A percentile compares a stretch with the other conserved stretches of the same genome.
Conservation (phyloP, 2,113 vertebrate species). For the Hylia prasina region DNA sequence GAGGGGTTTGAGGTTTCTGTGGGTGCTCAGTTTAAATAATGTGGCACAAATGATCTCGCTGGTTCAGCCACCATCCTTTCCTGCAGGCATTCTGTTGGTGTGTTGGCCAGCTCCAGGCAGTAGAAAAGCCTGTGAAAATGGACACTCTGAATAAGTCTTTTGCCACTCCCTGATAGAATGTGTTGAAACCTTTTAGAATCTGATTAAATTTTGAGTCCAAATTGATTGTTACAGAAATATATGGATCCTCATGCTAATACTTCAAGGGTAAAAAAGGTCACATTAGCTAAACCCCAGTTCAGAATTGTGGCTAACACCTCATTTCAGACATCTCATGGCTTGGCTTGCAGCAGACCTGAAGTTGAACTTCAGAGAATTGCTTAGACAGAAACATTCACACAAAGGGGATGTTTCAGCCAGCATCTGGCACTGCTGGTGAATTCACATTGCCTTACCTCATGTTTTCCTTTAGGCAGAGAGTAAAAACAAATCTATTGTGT, state of each 20-base stretch:
- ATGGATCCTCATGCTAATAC: background rate
- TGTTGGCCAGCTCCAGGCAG: background rate
- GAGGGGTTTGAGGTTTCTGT: background rate
- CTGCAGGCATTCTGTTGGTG: background rate
- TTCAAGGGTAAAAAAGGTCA: background rate
- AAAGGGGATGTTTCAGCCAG: fast-evolving
- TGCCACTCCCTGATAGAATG: background rate
- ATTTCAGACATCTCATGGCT: background rate
- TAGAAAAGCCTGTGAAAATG: background rate
- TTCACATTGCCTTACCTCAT: background rate
- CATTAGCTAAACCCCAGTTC: background rate
- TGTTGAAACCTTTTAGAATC: background rate
- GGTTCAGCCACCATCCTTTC: background rate
- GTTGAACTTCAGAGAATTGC: background rate
- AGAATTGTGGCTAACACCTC: background rate
- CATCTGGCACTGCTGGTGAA: background rate
- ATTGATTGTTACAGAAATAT: background rate
- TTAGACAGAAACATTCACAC: background rate
- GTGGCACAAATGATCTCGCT: background rate
- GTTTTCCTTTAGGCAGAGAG: background rate
- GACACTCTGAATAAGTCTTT: background rate
- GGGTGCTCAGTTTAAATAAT: background rate
- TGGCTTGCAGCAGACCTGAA: background rate
- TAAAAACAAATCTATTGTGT: background rate
- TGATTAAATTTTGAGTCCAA: background rate